Base-by-base conservation (phyloP, 2,888 invertebrate genomes). In the Cheilosia grossa region DNA sequence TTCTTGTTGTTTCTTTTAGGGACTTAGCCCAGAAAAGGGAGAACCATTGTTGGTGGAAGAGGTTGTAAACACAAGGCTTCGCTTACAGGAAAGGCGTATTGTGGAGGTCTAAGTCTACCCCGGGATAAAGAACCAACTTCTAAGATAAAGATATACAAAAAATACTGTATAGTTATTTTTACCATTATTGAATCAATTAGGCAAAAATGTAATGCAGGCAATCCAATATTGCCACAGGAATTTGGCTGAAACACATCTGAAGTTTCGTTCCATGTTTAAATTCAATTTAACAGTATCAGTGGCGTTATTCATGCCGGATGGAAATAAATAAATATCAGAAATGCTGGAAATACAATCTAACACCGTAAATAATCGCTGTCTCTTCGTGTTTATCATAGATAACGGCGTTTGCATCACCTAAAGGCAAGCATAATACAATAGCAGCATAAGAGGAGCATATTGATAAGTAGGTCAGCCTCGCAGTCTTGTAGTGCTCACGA, bases 341-440 rank as follows among this genome's bases (percentile, higher is more conserved):
- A 33, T 17, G 17, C 33, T 24, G 13, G 37, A 66, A 40, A 53
- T 17, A n/a, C n/a, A 66, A 51, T 51, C 24, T 37, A 21, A 9
- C 9, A 33, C 67, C 67, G 44, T 80, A 73, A 73, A 80, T 80
- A 80, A 80, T 80, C 56, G 37, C 37, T 44, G 44, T 51, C 37
- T 59, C 51, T n/a, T n/a, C n/a, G n/a, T 51, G 63, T 70, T 47
- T 56, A 72, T 72, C 64, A 64, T 72, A 17, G 44, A 58, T 47
- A 69, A 72, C 40, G 15, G 61, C 24, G 61, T 69, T 77, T 19
- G 17, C 33, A 53, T 37, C 59, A 21, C n/a, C 10, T 59, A 10
- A 24, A 44, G 17, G 15, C n/a, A 64, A 59, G 2, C 63, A 64
- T 37, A 63, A 72, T 59, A 44, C 37, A 6, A 21, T 2, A 33